Evolutionary conservation across 2,888 invertebrate species (phyloP).

Genomic region (Heptascelio sp.): DNA sequence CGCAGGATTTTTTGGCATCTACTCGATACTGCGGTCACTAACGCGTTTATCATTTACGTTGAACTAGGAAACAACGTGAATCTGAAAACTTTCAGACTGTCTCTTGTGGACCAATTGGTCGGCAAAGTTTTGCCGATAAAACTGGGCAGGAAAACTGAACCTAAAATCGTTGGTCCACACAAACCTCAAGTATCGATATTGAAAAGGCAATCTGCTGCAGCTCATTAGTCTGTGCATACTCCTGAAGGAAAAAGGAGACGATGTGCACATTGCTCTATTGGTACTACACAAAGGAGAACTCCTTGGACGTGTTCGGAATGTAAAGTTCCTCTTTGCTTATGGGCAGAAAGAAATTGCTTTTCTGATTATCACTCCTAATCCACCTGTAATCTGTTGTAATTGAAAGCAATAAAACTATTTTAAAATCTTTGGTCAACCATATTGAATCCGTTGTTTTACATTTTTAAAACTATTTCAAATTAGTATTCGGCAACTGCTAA

Average conservation of each 20-base stretch:
- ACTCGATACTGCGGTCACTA: conserved; percentile 35
- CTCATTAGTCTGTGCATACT: conserved; percentile 27
- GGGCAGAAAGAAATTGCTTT: conserved; percentile 19
- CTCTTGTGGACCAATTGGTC: conserved; percentile 45
- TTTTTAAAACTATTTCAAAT: not conserved
- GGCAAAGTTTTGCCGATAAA: conserved; percentile 26
- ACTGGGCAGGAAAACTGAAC: conserved; percentile 34
- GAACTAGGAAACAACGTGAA: conserved; percentile 15
- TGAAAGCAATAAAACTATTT: not conserved
- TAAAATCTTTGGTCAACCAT: not conserved
- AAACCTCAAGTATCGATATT: conserved; percentile 34
- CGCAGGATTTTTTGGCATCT: conserved; percentile 58
- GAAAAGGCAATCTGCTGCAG: conserved; percentile 18
- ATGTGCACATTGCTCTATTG: conserved; percentile 38
- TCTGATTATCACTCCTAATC: conserved; percentile 9
- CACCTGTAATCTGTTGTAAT: not conserved
- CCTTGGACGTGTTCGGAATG: conserved; percentile 24
- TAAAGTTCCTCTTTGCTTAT: conserved; percentile 20
- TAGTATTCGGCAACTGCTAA: not conserved
- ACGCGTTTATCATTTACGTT: conserved; percentile 45
- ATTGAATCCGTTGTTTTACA: not conserved
- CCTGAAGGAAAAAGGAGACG: conserved; percentile 18
- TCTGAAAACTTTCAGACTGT: conserved; percentile 35
- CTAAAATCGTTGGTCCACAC: conserved; percentile 13
- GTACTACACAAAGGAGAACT: not conserved